Base-by-base conservation (phyloP, 2,888 invertebrate species). In the Chironomus riparius region DNA sequence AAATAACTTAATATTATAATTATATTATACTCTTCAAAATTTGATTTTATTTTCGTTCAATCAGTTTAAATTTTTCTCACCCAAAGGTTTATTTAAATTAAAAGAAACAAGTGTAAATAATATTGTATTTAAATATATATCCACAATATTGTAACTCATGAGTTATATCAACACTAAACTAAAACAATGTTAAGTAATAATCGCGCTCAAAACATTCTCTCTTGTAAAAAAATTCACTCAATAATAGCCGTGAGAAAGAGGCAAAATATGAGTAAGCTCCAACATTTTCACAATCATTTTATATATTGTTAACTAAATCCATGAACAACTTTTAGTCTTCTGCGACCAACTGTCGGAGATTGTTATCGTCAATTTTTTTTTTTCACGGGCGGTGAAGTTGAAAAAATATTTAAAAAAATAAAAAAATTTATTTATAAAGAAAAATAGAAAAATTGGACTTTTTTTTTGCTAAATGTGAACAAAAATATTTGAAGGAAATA, bases 281-380 rank as follows among this genome's bases (percentile, higher is more conserved):
- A 38, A 38, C 38, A 38, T 38, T 38, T 38, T 10, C 38, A 38
- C 7, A 38, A 65, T 13, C 65, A 24, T 65, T 72, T 72, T 72
- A 72, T 72, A 71, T 71, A 74, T 74, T 74, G 65, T 74, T 74
- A 68, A 65, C 68, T 47, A 68, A 74, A 74, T 74, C 74, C 68
- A 74, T 74, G 74, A 68, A 65, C 65, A 47, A 21, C 5, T 18
- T 65, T 74, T 48, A 74, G 74, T 74, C 68, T 68, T 68, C 22
- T 48, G 62, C 74, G 74, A 74, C 21, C 74, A 47, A 74, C 47
- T 47, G 74, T 47, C 74, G 74, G 65, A 48, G 74, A 74, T 62
- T 72, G 72, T 72, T 72, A 61, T 61, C 68, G 68, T 62, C 13
- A 61, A 13, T 12, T 65, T 65, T 22, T 12, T 65, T 65, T 22